phyloP scores from a whole-genome alignment of 1,140 invertebrate genomes.

The Oedothorax gibbosus region DNA sequence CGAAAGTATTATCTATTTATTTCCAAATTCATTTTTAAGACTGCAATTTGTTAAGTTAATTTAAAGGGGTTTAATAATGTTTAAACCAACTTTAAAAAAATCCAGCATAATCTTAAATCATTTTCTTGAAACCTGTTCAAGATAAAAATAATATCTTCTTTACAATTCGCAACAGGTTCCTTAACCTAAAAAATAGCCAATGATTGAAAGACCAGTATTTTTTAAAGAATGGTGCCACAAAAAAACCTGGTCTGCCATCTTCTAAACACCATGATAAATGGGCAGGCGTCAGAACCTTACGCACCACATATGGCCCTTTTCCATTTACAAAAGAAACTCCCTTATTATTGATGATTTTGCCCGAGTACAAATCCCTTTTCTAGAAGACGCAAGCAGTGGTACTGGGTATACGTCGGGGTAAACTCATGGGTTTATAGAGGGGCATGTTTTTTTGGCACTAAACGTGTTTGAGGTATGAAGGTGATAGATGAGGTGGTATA shows the following conservation, averaged over 20 bases:
- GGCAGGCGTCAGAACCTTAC: constrained; percentile 6
- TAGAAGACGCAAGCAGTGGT: constrained; percentile 29
- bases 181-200: constrained; percentile 6
- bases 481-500: not conserved
- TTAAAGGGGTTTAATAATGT: too few relatives aligned
- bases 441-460: not conserved
- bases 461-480: constrained; percentile 4
- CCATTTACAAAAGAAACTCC: constrained; percentile 48
- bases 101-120: too few relatives aligned
- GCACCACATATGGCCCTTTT: not conserved
- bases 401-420: constrained; percentile 16
- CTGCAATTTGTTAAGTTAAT: too few relatives aligned
- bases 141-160: too few relatives aligned
- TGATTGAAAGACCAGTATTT: constrained; percentile 12
- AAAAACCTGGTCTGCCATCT: constrained; percentile 15
- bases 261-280: constrained; percentile 35
- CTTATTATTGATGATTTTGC: constrained; percentile 36
- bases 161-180: constrained; percentile 20
- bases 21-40: too few relatives aligned
- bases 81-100: too few relatives aligned
- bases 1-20: too few relatives aligned
- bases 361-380: constrained; percentile 32
- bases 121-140: too few relatives aligned
- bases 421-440: constrained; percentile 7
- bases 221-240: constrained; percentile 26